A percentile compares a stretch with the other conserved stretches of the same genome.
phyloP scores from a whole-genome alignment of 2,113 vertebrate species.

The Pitta sordida region DNA sequence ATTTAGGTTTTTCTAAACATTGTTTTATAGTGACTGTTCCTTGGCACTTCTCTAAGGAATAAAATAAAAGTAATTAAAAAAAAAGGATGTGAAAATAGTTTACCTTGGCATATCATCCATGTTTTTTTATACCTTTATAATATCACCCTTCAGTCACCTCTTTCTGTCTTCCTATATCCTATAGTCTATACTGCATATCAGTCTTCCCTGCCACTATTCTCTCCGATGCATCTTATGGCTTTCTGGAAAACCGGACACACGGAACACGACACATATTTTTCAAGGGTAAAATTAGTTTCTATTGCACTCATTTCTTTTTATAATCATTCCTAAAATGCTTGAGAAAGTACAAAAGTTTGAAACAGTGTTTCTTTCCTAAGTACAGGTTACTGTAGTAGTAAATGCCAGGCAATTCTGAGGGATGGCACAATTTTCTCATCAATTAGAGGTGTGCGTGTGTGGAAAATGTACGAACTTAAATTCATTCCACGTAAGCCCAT shows the following conservation, averaged over 20 bases:
- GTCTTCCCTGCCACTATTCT: not conserved
- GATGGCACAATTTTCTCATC: slow-evolving; percentile 11
- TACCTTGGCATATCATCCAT: not conserved
- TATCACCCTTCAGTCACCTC: not conserved
- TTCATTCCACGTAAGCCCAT: not conserved
- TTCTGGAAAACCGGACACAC: not conserved
- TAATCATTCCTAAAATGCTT: not conserved
- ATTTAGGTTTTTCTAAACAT: not conserved
- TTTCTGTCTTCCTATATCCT: not conserved
- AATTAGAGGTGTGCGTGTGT: not conserved
- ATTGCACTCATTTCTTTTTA: not conserved
- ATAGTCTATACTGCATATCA: not conserved
- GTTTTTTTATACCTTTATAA: not conserved
- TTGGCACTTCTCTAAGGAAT: not conserved
- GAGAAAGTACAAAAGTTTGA: not conserved
- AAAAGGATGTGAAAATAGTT: not conserved
- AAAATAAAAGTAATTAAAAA: no score
- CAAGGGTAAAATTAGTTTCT: not conserved
- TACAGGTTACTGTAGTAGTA: not conserved
- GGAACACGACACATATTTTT: not conserved
- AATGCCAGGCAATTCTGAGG: slow-evolving; percentile 24
- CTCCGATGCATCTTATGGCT: not conserved
- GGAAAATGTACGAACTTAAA: not conserved
- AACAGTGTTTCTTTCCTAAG: not conserved
- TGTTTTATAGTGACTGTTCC: not conserved